A percentile compares a stretch with the other conserved stretches of the same genome.
Evolutionary conservation across 2,888 invertebrate genomes (phyloP).

Genomic region (Conchocele bisecta): DNA sequence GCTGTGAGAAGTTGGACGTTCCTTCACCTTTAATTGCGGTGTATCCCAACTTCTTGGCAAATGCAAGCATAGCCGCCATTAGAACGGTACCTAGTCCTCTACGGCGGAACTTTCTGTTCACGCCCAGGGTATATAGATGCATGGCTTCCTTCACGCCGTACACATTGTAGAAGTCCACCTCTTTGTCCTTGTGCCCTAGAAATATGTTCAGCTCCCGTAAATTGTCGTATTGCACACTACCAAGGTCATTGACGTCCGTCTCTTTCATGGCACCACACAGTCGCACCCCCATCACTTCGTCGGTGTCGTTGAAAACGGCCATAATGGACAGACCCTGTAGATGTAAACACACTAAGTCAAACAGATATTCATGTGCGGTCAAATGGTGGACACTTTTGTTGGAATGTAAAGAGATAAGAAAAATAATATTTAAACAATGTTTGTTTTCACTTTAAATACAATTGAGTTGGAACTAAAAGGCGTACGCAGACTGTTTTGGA

Average conservation of each 20-base stretch:
- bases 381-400: no score
- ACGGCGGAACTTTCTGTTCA: slow-evolving; percentile 44
- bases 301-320: slow-evolving; percentile 38
- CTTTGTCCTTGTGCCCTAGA: slow-evolving; percentile 33
- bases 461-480: no score
- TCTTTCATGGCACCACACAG: slow-evolving; percentile 33
- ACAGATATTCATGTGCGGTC: no score
- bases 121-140: slow-evolving; percentile 50
- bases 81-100: slow-evolving; percentile 44
- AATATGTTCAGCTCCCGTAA: slow-evolving; percentile 36
- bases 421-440: no score
- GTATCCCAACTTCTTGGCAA: slow-evolving; percentile 43
- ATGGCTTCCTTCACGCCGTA: slow-evolving; percentile 35
- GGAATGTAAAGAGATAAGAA: no score
- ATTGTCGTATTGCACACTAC: slow-evolving; percentile 26
- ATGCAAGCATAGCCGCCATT: slow-evolving; percentile 36
- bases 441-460: no score
- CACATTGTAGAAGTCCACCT: slow-evolving; percentile 31
- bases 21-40: slow-evolving; percentile 49
- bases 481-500: no score
- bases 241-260: slow-evolving; percentile 10
- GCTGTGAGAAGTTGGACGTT: slow-evolving; percentile 52
- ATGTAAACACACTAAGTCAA: no score
- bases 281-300: slow-evolving; percentile 48
- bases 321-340: slow-evolving; percentile 32